phyloP scores from a whole-genome alignment of 2,797 vertebrate species.

The Naso thynnoides region DNA sequence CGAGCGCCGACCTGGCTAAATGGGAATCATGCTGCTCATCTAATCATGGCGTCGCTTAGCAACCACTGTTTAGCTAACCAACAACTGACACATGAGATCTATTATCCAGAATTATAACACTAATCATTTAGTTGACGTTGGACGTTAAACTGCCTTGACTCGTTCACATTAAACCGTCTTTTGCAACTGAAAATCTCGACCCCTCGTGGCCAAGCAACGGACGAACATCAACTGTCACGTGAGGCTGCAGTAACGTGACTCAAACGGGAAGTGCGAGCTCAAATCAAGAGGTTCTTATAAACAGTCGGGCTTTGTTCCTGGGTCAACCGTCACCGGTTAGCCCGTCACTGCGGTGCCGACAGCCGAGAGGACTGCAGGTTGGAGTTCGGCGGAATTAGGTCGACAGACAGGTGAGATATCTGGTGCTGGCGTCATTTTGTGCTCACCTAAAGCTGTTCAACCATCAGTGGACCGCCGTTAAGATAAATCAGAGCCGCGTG shows the following conservation, averaged over 20 bases:
- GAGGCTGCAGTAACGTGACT: conserved; percentile 76
- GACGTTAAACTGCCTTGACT: neutral
- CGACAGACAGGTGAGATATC: conserved; percentile 40
- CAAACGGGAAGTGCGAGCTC: conserved; percentile 72
- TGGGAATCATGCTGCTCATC: conserved; percentile 8
- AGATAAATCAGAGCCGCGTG: neutral
- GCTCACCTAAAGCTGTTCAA: neutral
- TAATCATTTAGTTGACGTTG: neutral
- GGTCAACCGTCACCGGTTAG: neutral
- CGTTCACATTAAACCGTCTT: neutral
- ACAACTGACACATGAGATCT: neutral
- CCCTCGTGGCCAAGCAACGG: conserved; percentile 28
- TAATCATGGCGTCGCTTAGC: conserved; percentile 2
- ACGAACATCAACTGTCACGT: conserved; percentile 63
- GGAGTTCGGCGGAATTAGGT: neutral
- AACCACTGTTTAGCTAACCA: neutral
- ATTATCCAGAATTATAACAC: neutral
- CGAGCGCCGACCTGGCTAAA: neutral
- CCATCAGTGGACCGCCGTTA: neutral
- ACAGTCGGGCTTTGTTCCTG: conserved; percentile 19
- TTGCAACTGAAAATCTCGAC: neutral
- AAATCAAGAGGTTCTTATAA: conserved; percentile 35
- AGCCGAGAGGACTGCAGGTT: neutral
- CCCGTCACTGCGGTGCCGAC: conserved; percentile 16
- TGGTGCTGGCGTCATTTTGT: neutral